phyloP scores from a whole-genome alignment of 1,140 invertebrate genomes.

The Phocides pigmalion region DNA sequence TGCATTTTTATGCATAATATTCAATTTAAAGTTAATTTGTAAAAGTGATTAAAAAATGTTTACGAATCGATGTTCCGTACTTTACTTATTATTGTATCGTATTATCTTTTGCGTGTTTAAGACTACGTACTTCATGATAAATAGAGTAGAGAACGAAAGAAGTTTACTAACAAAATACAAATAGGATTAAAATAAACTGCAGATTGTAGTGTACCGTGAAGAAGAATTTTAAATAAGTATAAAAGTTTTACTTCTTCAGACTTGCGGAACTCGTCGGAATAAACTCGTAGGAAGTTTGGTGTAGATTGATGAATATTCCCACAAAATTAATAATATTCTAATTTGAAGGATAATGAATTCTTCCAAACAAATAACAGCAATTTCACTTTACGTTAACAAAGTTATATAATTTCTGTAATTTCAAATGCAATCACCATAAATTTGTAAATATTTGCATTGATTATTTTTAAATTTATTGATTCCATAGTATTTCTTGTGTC shows the following conservation, averaged over 20 bases:
- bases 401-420: conserved; percentile 7
- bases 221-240: conserved; percentile 34
- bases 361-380: conserved; percentile 27
- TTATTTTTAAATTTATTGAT: no score
- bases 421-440: no score
- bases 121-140: background rate
- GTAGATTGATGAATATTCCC: conserved; percentile 33
- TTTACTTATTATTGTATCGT: no score
- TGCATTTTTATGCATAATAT: no score
- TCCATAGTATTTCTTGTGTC: no score
- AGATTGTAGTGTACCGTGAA: conserved; percentile 30
- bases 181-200: conserved; percentile 30
- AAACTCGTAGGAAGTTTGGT: conserved; percentile 30
- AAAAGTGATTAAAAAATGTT: no score
- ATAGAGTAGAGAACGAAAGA: conserved; percentile 4
- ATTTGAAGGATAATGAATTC: conserved; percentile 26
- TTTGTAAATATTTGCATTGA: no score
- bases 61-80: no score
- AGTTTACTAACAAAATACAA: conserved; percentile 18
- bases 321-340: conserved; percentile 31
- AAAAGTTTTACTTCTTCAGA: conserved; percentile 30
- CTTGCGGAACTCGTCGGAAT: conserved; percentile 27
- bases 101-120: background rate
- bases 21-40: no score
- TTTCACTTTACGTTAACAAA: conserved; percentile 4